These are phyloP conservation scores for Drosophila insularis DNA, from an alignment of 1,140 invertebrate genomes.

Conservation along the genomic window DNA sequence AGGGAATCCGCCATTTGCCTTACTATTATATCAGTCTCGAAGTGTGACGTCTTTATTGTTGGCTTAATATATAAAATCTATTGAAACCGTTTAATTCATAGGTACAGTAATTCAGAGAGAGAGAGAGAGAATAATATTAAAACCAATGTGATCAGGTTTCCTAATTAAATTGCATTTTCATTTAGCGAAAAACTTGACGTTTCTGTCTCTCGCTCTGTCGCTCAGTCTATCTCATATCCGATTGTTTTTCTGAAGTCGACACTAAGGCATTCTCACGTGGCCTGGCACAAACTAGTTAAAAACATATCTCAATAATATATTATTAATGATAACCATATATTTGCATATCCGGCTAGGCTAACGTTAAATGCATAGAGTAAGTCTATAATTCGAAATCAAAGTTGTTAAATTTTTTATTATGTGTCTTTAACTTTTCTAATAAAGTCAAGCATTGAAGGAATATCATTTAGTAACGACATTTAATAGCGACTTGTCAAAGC, in stretches of 20 bases:
- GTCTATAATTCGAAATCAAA: background rate
- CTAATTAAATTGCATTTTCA: background rate
- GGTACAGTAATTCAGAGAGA: background rate
- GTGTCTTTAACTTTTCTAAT: background rate
- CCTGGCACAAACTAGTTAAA: background rate
- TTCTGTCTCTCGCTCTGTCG: background rate
- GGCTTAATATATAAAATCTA: too few relatives aligned
- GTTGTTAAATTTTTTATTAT: background rate
- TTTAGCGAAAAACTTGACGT: background rate
- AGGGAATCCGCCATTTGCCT: too few relatives aligned
- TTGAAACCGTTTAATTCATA: background rate
- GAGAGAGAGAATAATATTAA: background rate
- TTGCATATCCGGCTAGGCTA: conserved; percentile 6
- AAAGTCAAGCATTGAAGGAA: background rate
- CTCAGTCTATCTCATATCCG: background rate
- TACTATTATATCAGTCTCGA: too few relatives aligned
- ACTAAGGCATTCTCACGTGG: background rate
- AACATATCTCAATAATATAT: background rate
- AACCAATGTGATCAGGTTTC: background rate
- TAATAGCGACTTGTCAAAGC: background rate
- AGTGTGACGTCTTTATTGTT: too few relatives aligned
- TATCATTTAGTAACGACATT: conserved; percentile 2
- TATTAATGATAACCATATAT: conserved; percentile 2
- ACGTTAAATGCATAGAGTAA: background rate
- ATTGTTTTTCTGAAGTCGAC: background rate